phyloP scores from a whole-genome alignment of 2,888 invertebrate genomes.

The Zaprionus bogoriensis region DNA sequence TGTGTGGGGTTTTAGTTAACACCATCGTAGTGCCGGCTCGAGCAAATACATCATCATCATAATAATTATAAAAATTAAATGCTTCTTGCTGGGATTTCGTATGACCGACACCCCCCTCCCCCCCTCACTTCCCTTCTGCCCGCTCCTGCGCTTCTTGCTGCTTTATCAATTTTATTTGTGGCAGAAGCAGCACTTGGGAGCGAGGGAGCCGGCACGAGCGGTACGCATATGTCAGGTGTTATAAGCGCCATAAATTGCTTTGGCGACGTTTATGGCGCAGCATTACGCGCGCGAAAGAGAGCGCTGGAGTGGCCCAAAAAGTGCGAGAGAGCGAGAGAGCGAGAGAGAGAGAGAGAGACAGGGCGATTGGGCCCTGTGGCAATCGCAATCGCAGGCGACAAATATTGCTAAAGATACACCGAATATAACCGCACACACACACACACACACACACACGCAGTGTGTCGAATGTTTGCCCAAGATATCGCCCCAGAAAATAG shows the following conservation, averaged over 20 bases:
- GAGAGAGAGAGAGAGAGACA: no score
- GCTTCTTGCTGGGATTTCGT: conserved; percentile 51
- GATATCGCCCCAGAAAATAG: conserved; percentile 67
- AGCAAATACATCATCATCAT: conserved; percentile 75
- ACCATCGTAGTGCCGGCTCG: conserved; percentile 35
- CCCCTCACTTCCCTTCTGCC: background rate
- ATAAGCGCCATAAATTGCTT: conserved; percentile 59
- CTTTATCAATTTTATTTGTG: conserved; percentile 76
- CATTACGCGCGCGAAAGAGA: no score
- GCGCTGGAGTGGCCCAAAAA: no score
- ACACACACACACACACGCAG: conserved; percentile 32
- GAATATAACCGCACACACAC: conserved; percentile 23
- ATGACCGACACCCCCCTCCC: background rate
- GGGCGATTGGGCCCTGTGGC: no score
- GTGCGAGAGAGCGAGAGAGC: no score
- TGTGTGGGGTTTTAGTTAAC: conserved; percentile 40
- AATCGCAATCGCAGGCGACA: conserved; percentile 41
- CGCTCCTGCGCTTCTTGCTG: conserved; percentile 1
- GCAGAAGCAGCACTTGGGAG: conserved; percentile 2
- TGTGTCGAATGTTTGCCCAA: conserved; percentile 63
- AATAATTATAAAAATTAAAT: conserved; percentile 70
- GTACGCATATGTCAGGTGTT: conserved; percentile 61
- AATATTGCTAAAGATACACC: conserved; percentile 69
- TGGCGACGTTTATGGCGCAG: conserved; percentile 45
- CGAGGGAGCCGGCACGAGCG: background rate